Evolutionary conservation across 2,797 vertebrate species (phyloP).

Genomic region (Sebastolobus altivelis): DNA sequence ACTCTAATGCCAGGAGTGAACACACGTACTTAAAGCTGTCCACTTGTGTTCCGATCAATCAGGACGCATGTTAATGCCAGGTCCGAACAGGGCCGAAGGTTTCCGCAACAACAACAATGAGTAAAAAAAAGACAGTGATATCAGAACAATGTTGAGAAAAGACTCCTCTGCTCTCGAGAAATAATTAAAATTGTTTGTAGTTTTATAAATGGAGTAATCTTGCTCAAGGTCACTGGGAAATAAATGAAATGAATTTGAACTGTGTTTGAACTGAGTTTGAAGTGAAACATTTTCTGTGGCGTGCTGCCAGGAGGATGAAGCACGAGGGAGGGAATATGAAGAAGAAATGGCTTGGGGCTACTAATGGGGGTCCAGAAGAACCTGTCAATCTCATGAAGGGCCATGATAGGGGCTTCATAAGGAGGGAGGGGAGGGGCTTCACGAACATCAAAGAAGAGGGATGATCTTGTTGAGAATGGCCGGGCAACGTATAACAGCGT

Average conservation of each 20-base stretch:
- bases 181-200: slow-evolving; percentile 1
- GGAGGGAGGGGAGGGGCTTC: neutral
- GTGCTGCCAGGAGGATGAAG: slow-evolving; percentile 23
- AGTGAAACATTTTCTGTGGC: slow-evolving; percentile 28
- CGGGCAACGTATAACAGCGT: slow-evolving; percentile 12
- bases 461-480: slow-evolving; percentile 41
- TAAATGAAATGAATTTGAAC: slow-evolving; percentile 16
- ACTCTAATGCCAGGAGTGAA: no score
- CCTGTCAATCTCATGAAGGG: slow-evolving; percentile 29
- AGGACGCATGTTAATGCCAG: no score
- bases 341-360: slow-evolving; percentile 27
- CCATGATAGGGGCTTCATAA: slow-evolving; percentile 14
- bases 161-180: neutral
- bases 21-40: no score
- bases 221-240: slow-evolving; percentile 12
- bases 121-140: slow-evolving; percentile 5
- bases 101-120: neutral
- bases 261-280: slow-evolving; percentile 20
- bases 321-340: slow-evolving; percentile 19
- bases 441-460: slow-evolving; percentile 40
- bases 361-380: slow-evolving; percentile 23
- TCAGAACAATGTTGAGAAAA: slow-evolving; percentile 8
- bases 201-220: slow-evolving; percentile 22
- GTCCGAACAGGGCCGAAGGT: neutral
- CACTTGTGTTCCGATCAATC: no score